These are phyloP conservation scores for Albula goreensis DNA, from an alignment of 2,113 vertebrate species.

Conservation along the genomic window DNA sequence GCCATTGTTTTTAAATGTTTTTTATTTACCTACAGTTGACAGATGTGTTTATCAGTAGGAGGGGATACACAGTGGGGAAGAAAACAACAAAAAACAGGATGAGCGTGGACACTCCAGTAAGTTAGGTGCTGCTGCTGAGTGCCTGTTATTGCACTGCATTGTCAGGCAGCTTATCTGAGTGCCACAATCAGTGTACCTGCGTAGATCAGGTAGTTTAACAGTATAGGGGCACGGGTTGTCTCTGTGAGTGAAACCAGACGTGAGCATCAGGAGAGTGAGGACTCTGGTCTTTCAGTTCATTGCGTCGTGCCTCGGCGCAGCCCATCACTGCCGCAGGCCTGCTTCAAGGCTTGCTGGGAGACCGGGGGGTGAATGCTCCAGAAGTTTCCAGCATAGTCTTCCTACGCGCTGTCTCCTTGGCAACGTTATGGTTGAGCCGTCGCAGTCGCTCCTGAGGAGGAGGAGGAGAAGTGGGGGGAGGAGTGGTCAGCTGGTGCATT, in stretches of 20 bases:
- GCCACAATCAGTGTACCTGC: neutral
- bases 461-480: neutral
- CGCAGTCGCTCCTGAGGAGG: constrained; percentile 81
- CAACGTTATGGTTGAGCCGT: constrained; percentile 89
- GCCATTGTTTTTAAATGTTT: neutral
- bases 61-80: neutral
- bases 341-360: constrained; percentile 78
- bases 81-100: neutral
- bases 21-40: neutral
- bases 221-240: neutral
- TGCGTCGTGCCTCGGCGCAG: neutral
- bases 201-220: neutral
- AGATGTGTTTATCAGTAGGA: neutral
- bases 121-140: neutral
- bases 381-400: constrained; percentile 89
- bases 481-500: neutral
- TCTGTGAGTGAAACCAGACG: neutral
- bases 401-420: constrained; percentile 87
- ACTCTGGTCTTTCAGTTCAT: neutral
- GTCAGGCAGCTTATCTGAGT: neutral
- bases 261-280: neutral
- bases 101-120: neutral
- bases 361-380: constrained; percentile 75
- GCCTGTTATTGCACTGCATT: neutral
- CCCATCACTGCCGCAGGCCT: neutral